Conservation (phyloP, 2,888 invertebrate genomes). For the Ormyrus labotus region DNA sequence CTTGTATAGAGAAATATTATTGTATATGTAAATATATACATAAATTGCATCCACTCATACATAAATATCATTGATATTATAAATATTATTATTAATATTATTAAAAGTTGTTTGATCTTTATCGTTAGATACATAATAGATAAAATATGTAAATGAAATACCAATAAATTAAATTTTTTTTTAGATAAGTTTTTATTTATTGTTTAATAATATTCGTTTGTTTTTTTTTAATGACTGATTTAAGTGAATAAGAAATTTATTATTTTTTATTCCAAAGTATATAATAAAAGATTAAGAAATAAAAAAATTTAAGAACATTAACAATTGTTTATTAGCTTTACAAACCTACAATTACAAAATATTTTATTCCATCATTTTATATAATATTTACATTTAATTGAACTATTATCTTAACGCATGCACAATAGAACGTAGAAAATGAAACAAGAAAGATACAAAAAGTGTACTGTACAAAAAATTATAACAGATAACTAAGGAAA, state of each 20-base stretch:
- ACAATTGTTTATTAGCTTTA: background rate
- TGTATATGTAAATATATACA: conserved; percentile 60
- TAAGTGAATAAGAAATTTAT: background rate
- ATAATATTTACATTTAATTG: too few species aligned
- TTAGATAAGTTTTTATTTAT: conserved; percentile 50
- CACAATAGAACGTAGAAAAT: too few species aligned
- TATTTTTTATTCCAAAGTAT: background rate
- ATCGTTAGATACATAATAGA: conserved; percentile 57
- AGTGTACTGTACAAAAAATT: too few species aligned
- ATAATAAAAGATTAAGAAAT: background rate
- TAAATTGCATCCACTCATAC: conserved; percentile 58
- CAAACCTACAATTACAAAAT: conserved; percentile 13
- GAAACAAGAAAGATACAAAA: too few species aligned
- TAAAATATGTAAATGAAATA: conserved; percentile 64
- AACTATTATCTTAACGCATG: too few species aligned
- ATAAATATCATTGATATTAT: conserved; percentile 58
- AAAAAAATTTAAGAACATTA: background rate
- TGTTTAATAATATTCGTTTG: background rate
- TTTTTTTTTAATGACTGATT: background rate
- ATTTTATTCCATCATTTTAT: background rate
- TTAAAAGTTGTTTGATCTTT: conserved; percentile 61
- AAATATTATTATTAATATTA: conserved; percentile 60
- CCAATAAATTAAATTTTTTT: conserved; percentile 69
- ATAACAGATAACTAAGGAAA: too few species aligned
- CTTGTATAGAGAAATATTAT: conserved; percentile 66